Conservation (phyloP, 2,113 vertebrate genomes). For the Myxocyprinus asiaticus region DNA sequence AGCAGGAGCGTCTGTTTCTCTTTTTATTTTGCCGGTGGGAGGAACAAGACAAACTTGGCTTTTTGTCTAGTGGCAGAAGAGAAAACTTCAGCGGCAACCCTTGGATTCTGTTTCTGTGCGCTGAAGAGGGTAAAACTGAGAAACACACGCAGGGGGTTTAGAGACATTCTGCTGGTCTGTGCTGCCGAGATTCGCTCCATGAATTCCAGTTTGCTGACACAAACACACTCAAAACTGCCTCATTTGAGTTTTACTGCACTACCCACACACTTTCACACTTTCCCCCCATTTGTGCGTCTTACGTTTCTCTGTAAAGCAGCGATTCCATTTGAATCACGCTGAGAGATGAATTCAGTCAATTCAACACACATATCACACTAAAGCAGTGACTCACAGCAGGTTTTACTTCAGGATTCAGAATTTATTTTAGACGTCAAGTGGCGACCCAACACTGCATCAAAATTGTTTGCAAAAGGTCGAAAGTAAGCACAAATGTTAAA, state of each 20-base stretch:
- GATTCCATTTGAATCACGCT: neutral
- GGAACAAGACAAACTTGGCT: constrained; percentile 8
- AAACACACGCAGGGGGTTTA: neutral
- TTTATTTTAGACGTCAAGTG: too few relatives aligned
- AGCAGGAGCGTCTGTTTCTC: constrained; percentile 17
- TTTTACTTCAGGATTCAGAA: too few relatives aligned
- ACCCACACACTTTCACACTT: neutral
- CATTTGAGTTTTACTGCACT: neutral
- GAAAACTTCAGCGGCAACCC: neutral
- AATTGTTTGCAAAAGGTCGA: too few relatives aligned
- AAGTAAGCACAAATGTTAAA: too few relatives aligned
- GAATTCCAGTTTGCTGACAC: neutral
- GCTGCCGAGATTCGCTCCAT: neutral
- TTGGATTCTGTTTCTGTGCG: neutral
- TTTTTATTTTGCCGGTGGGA: constrained; percentile 6
- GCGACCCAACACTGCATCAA: too few relatives aligned
- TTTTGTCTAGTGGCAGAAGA: neutral
- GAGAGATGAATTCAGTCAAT: neutral
- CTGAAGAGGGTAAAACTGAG: neutral
- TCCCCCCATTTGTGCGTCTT: neutral
- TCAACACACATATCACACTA: neutral
- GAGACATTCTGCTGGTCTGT: neutral
- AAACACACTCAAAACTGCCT: constrained; percentile 9
- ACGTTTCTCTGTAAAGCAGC: neutral
- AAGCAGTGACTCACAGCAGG: too few relatives aligned